Conservation (phyloP, 2,113 vertebrate genomes). For the Prochilodus magdalenae region DNA sequence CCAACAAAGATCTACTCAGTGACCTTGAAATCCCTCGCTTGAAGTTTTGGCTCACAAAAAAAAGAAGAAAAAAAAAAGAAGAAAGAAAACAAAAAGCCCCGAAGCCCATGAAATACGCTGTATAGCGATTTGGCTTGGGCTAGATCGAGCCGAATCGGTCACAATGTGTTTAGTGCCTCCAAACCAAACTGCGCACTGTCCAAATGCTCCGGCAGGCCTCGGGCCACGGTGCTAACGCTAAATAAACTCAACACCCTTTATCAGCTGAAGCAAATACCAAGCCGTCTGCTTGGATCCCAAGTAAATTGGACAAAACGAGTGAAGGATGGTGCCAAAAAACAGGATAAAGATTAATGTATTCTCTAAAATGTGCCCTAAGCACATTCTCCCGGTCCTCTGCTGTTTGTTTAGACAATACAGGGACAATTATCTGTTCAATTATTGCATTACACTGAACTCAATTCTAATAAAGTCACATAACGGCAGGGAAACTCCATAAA, state of each 20-base stretch:
- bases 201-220: neutral
- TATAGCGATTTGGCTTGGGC: neutral
- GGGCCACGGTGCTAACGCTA: neutral
- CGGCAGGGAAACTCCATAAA: neutral
- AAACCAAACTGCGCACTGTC: neutral
- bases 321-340: neutral
- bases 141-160: neutral
- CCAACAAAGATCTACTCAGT: conserved; percentile 17
- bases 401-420: no score
- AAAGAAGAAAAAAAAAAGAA: no score
- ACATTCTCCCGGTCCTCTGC: neutral
- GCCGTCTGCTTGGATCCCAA: neutral
- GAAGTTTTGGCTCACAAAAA: conserved; percentile 9
- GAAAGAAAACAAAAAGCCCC: neutral
- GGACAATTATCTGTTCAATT: no score
- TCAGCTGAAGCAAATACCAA: neutral
- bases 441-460: no score
- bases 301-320: neutral
- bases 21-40: conserved; percentile 14
- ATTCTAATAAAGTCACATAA: no score
- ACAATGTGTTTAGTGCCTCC: neutral
- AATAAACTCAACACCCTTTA: neutral
- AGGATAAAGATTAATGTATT: neutral
- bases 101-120: neutral
- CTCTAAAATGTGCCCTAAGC: neutral